Evolutionary conservation across 1,140 invertebrate genomes (phyloP).

Genomic region (Alviniconcha marisindica): DNA sequence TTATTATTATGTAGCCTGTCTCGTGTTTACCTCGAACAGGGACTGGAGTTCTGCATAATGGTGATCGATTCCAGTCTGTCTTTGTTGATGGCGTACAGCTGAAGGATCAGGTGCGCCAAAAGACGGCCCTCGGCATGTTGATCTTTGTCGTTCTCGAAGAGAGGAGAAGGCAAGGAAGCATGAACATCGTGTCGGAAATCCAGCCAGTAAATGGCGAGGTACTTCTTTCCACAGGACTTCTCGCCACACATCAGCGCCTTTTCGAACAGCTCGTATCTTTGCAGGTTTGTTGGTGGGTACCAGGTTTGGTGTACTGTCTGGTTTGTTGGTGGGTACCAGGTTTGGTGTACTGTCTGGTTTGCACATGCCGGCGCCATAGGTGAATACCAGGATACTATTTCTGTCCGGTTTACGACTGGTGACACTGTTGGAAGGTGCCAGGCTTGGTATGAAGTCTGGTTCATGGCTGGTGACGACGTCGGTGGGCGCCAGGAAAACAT

Average conservation of each 20-base stretch:
- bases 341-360: too few relatives aligned
- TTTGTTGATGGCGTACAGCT: not conserved
- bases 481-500: too few relatives aligned
- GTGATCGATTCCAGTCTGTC: slow-evolving; percentile 5
- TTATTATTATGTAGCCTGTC: too few relatives aligned
- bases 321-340: not conserved
- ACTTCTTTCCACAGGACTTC: not conserved
- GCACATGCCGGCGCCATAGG: too few relatives aligned
- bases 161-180: not conserved
- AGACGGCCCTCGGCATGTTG: not conserved
- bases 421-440: not conserved
- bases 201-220: slow-evolving; percentile 22
- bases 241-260: not conserved
- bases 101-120: not conserved
- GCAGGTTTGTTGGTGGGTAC: not conserved
- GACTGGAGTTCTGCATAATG: slow-evolving; percentile 25
- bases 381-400: too few relatives aligned
- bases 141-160: not conserved
- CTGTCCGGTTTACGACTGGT: too few relatives aligned
- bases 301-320: too few relatives aligned
- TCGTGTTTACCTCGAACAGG: slow-evolving; percentile 8
- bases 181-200: not conserved
- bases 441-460: too few relatives aligned
- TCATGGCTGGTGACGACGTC: too few relatives aligned
- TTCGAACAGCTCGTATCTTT: slow-evolving; percentile 2